Evolutionary conservation across 2,888 invertebrate genomes (phyloP).

Genomic region (Teleogryllus oceanicus): DNA sequence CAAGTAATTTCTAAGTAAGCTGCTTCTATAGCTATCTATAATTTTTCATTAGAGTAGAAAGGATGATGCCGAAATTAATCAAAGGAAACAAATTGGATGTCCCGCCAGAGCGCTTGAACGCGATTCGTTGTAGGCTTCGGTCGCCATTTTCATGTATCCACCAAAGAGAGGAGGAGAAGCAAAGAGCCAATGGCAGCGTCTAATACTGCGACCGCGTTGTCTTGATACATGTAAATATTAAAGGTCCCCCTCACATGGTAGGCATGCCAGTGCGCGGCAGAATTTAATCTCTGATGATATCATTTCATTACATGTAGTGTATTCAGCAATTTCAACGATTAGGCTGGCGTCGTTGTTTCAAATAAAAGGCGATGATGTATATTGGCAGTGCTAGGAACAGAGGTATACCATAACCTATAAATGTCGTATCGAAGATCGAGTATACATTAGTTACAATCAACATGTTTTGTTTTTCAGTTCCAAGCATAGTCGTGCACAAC

Average conservation of each 20-base stretch:
- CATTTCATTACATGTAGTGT: too few species aligned
- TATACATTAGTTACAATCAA: too few species aligned
- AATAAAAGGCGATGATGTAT: too few species aligned
- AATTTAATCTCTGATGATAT: background rate
- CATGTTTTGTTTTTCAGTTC: conserved; percentile 38
- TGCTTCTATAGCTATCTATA: too few species aligned
- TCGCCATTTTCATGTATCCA: background rate
- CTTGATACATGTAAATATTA: background rate
- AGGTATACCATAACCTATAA: too few species aligned
- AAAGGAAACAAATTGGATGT: background rate
- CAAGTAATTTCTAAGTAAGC: too few species aligned
- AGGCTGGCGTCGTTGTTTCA: too few species aligned
- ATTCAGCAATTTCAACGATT: too few species aligned
- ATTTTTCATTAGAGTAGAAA: too few species aligned
- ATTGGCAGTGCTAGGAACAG: too few species aligned
- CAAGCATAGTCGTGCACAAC: conserved; percentile 44
- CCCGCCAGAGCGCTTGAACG: background rate
- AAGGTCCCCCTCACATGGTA: background rate
- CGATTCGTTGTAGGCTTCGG: background rate
- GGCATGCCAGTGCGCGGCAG: background rate
- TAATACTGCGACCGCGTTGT: background rate
- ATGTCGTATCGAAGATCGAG: too few species aligned
- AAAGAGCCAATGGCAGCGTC: background rate
- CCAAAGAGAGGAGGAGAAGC: background rate
- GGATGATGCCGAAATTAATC: too few species aligned